phyloP scores from a whole-genome alignment of 2,113 vertebrate genomes.

The Entelurus aequoreus region DNA sequence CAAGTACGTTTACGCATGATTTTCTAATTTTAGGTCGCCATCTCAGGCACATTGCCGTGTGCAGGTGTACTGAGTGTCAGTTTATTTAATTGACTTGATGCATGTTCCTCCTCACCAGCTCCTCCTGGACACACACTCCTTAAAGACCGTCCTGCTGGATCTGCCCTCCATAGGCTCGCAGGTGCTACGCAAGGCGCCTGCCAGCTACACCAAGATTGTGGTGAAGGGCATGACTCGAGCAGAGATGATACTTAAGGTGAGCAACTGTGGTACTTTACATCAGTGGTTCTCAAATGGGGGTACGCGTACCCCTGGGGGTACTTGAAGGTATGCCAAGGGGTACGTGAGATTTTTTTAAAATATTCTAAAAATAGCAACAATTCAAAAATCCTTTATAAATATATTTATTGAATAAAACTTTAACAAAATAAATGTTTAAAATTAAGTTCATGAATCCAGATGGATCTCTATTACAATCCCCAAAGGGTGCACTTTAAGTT shows the following conservation, averaged over 20 bases:
- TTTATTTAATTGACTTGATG: not conserved
- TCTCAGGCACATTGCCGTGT: not conserved
- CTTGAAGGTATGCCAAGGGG: too few species aligned
- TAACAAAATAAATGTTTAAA: too few species aligned
- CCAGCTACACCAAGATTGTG: slow-evolving; percentile 98
- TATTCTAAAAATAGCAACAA: too few species aligned
- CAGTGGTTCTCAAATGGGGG: too few species aligned
- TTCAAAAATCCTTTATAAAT: too few species aligned
- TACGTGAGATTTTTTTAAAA: too few species aligned
- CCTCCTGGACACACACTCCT: slow-evolving; percentile 93
- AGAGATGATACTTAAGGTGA: slow-evolving; percentile 99
- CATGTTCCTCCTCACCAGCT: slow-evolving; percentile 70
- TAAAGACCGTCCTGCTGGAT: slow-evolving; percentile 95
- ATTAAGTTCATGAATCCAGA: too few species aligned
- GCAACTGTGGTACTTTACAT: slow-evolving; percentile 9
- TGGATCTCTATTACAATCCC: too few species aligned
- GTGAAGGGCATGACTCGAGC: slow-evolving; percentile 99
- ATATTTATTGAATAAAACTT: too few species aligned
- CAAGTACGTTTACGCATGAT: slow-evolving; percentile 73
- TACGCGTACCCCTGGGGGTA: too few species aligned
- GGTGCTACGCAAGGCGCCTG: slow-evolving; percentile 94
- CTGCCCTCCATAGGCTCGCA: slow-evolving; percentile 96
- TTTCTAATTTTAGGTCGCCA: not conserved
- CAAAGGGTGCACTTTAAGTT: too few species aligned
- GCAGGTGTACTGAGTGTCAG: not conserved